Percentiles rank a stretch among this genome's conserved stretches.
Conservation (phyloP, 1,140 invertebrate genomes). For the Ips nitidus region DNA sequence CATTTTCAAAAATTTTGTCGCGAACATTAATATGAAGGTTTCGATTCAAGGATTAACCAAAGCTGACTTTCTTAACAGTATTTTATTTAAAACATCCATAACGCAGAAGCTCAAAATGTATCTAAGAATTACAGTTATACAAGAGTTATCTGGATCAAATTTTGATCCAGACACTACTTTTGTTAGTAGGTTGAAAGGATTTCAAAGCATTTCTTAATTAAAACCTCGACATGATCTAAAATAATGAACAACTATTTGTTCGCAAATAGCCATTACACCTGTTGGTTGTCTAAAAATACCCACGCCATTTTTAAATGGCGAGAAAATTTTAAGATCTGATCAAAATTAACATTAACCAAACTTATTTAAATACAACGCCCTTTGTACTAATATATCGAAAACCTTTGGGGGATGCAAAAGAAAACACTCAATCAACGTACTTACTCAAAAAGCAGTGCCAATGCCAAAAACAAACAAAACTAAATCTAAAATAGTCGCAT, state of each 20-base stretch:
- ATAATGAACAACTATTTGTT: constrained; percentile 16
- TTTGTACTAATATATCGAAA: no score
- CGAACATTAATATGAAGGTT: neutral
- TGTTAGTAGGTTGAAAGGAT: no score
- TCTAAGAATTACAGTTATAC: no score
- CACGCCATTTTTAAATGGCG: constrained; percentile 13
- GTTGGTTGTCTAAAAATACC: constrained; percentile 28
- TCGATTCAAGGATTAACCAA: neutral
- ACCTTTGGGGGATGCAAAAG: neutral
- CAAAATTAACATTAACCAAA: no score
- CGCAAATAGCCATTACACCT: constrained; percentile 29
- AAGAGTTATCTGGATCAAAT: no score
- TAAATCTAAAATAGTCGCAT: constrained; percentile 44
- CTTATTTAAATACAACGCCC: no score
- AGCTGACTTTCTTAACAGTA: no score
- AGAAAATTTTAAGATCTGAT: constrained; percentile 9
- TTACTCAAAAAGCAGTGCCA: constrained; percentile 46
- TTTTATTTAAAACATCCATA: no score
- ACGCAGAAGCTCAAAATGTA: no score
- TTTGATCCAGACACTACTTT: no score
- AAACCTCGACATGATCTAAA: neutral
- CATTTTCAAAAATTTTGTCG: neutral
- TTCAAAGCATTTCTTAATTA: neutral
- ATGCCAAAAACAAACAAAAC: constrained; percentile 47
- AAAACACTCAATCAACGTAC: constrained; percentile 28